A percentile compares a stretch with the other conserved stretches of the same genome.
phyloP scores from a whole-genome alignment of 2,113 vertebrate genomes.

The Vulpes vulpes region DNA sequence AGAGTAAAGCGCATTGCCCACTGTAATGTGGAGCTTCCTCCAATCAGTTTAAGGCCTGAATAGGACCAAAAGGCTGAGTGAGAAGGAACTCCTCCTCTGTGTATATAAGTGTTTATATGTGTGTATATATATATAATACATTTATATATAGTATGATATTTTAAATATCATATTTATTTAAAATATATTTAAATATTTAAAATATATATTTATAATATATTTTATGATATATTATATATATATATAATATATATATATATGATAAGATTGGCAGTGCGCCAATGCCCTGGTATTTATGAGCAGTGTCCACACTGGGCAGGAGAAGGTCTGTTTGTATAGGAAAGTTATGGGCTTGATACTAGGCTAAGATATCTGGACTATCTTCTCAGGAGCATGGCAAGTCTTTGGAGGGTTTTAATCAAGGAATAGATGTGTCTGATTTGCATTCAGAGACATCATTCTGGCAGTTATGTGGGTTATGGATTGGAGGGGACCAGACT shows the following conservation, averaged over 20 bases:
- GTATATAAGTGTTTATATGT: background rate
- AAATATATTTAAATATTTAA: too few species aligned
- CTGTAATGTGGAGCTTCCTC: background rate
- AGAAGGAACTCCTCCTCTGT: background rate
- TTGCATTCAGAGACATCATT: background rate
- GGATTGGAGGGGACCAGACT: background rate
- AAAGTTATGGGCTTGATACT: background rate
- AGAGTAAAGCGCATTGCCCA: background rate
- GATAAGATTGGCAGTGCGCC: background rate
- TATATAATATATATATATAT: background rate
- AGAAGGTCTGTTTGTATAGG: background rate
- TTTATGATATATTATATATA: too few species aligned
- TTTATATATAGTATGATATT: too few species aligned
- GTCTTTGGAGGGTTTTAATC: background rate
- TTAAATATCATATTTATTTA: too few species aligned
- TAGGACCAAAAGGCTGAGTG: background rate
- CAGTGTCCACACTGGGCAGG: background rate
- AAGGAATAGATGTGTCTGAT: background rate
- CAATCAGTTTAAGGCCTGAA: background rate
- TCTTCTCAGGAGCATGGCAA: background rate
- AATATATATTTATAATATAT: background rate
- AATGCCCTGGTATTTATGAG: background rate
- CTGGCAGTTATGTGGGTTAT: background rate
- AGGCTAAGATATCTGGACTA: background rate
- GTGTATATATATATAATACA: background rate